These are phyloP conservation scores for Ptiloglossa arizonensis DNA, from an alignment of 1,140 invertebrate species.

Conservation along the genomic window DNA sequence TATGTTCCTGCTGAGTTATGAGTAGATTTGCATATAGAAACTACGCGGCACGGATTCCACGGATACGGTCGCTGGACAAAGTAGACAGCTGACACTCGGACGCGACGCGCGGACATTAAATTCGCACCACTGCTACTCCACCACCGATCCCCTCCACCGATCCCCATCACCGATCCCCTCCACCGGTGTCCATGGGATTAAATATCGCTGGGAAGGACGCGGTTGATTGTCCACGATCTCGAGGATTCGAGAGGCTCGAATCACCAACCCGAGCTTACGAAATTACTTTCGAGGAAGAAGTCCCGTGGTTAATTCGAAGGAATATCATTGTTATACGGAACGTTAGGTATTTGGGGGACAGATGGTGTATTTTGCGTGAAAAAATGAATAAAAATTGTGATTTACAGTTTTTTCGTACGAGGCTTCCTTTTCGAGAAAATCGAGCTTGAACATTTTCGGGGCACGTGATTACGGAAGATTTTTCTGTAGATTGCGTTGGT, in stretches of 20 bases:
- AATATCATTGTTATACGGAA: no score
- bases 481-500: no score
- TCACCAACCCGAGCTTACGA: not conserved
- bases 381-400: no score
- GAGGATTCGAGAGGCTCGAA: not conserved
- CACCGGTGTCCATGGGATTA: conserved; percentile 61
- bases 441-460: no score
- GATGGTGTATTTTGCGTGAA: no score
- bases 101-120: conserved; percentile 66
- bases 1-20: conserved; percentile 71
- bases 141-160: no score
- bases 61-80: conserved; percentile 53
- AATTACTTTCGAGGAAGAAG: not conserved
- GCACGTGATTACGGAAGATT: no score
- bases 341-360: no score
- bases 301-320: no score
- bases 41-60: conserved; percentile 66
- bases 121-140: conserved; percentile 58
- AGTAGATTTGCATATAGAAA: conserved; percentile 77
- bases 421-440: no score
- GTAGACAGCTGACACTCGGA: conserved; percentile 70
- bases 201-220: conserved; percentile 27
- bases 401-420: no score
- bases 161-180: no score
- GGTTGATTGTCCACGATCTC: not conserved